Conservation (phyloP, 2,797 vertebrate genomes). For the Rhinophrynus dorsalis region DNA sequence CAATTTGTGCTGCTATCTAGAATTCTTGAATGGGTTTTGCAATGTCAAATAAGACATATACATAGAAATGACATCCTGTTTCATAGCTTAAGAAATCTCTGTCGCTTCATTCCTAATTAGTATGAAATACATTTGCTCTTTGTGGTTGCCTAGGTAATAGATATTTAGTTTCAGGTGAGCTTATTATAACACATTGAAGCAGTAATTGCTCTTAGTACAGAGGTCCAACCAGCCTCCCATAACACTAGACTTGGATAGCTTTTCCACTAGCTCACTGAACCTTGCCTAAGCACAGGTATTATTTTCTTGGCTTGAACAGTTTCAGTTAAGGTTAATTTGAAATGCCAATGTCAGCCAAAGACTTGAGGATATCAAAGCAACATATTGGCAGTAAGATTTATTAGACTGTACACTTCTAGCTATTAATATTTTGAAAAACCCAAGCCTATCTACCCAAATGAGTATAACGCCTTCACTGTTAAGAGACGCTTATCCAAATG, state of each 20-base stretch:
- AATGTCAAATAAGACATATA: slow-evolving; percentile 3
- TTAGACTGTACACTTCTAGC: slow-evolving; percentile 2
- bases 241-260: not conserved
- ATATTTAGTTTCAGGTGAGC: slow-evolving; percentile 18
- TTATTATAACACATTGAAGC: slow-evolving; percentile 19
- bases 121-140: not conserved
- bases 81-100: not conserved
- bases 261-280: slow-evolving; percentile 6
- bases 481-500: too few relatives aligned
- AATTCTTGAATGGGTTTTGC: not conserved
- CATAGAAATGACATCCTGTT: not conserved
- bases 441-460: not conserved
- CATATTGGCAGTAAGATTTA: slow-evolving; percentile 28
- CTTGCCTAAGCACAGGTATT: slow-evolving; percentile 28
- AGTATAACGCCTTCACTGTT: slow-evolving; percentile 3
- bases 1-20: not conserved
- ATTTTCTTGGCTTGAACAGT: slow-evolving; percentile 44
- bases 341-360: slow-evolving; percentile 46
- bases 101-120: slow-evolving; percentile 11
- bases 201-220: slow-evolving; percentile 8
- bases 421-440: slow-evolving; percentile 18
- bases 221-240: not conserved
- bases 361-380: slow-evolving; percentile 31
- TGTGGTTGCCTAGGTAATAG: not conserved
- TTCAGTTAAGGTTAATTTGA: slow-evolving; percentile 50